phyloP scores from a whole-genome alignment of 2,113 vertebrate genomes.

The Oostethus manadensis region DNA sequence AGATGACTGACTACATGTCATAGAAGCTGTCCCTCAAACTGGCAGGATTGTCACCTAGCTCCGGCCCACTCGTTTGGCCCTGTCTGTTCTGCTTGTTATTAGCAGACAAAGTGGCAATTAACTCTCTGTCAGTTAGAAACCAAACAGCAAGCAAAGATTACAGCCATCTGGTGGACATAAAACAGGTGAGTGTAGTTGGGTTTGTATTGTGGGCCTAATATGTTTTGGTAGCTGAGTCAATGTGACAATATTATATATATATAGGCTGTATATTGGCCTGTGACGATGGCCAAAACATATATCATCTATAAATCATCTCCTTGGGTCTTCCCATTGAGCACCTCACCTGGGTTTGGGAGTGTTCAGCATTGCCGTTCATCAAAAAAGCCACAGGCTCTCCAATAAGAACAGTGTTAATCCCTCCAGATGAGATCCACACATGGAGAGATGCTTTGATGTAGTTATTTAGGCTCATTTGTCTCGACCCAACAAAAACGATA shows the following conservation, averaged over 20 bases:
- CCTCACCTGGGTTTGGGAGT: not conserved
- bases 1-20: constrained; percentile 1
- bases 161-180: constrained; percentile 4
- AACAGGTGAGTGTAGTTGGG: constrained; percentile 1
- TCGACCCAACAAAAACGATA: not conserved
- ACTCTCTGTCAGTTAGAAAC: constrained; percentile 5
- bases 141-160: constrained; percentile 1
- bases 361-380: not conserved
- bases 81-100: not conserved
- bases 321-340: not conserved
- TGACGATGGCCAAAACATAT: too few relatives aligned
- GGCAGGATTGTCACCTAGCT: not conserved
- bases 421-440: not conserved
- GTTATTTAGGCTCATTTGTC: not conserved
- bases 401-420: not conserved
- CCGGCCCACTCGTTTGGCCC: not conserved
- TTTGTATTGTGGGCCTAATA: not conserved
- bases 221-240: not conserved
- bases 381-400: not conserved
- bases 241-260: not conserved
- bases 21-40: constrained; percentile 1
- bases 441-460: not conserved
- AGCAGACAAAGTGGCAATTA: not conserved
- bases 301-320: not conserved
- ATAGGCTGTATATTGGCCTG: too few relatives aligned